Evolutionary conservation across 2,113 vertebrate genomes (phyloP).

Genomic region (Rhinoptilus africanus): DNA sequence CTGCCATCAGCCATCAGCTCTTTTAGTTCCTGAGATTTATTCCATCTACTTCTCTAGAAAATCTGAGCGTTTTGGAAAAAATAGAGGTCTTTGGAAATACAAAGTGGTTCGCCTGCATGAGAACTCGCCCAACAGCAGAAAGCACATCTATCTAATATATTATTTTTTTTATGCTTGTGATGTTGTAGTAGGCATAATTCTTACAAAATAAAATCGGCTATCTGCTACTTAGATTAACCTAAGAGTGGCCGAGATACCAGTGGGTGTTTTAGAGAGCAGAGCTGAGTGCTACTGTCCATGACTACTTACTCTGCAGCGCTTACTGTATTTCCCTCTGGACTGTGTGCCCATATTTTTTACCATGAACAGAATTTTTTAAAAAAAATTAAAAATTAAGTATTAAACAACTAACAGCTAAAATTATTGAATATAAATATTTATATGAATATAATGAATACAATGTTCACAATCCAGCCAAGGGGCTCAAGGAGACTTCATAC

Average conservation of each 20-base stretch:
- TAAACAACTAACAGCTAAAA: neutral
- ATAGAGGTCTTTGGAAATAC: neutral
- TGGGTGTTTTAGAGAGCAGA: neutral
- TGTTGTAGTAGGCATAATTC: neutral
- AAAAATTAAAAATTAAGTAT: neutral
- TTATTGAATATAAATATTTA: neutral
- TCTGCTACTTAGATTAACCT: neutral
- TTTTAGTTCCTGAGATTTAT: neutral
- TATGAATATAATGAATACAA: neutral
- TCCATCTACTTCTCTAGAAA: neutral
- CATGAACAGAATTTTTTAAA: neutral
- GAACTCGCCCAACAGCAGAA: neutral
- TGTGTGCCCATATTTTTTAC: neutral
- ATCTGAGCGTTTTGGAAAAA: neutral
- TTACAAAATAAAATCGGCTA: neutral
- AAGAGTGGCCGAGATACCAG: neutral
- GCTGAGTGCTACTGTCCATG: neutral
- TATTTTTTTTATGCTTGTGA: neutral
- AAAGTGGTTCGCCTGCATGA: neutral
- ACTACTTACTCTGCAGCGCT: conserved; percentile 21
- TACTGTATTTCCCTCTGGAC: conserved; percentile 16
- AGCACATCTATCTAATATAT: neutral
- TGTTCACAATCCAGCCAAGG: neutral
- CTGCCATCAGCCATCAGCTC: neutral
- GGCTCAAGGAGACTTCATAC: neutral